Evolutionary conservation across 2,888 invertebrate genomes (phyloP), one percentile per base, ranked within the genome.

Genomic region (Chaetogeoica ovagalla): DNA sequence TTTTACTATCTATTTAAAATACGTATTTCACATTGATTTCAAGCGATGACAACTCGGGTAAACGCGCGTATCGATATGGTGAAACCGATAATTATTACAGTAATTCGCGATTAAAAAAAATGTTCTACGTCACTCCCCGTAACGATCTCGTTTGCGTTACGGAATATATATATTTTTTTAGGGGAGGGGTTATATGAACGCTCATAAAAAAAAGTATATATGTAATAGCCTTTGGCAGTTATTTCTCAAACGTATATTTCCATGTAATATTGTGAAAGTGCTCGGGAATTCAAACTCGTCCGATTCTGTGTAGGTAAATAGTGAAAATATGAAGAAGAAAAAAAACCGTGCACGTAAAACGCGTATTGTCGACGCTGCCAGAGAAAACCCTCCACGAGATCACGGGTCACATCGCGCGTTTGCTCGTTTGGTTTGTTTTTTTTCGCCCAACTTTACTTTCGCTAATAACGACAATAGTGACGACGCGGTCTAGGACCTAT

Each of bases 241-340:
- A 65, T 66, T 57, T 75, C 66, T 30, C 30, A n/a, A n/a, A n/a
- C n/a, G 55, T 52, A 30, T 39, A 57, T 74, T 74, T 74, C 55
- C 55, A 13, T 57, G 75, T 37, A 23, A 66, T 55, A 55, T 70
- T 70, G 23, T 73, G 43, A 39, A 66, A 57, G 55, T 66, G 43
- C 65, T 75, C 23, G 19, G 39, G 57, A 66, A 75, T 66, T 75
- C 75, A 75, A 75, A 75, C 75, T 75, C 65, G 75, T 75, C 66
- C 75, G 57, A 74, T 39, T 65, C 63, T 57, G 65, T 39, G 65
- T 23, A 37, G 65, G 66, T 66, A 75, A 39, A 57, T 39, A 17
- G 70, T 57, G 15, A 43, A 39, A 43, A 48, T 43, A 43, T 9
- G 13, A 59, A 43, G 21, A 65, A 60, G 65, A 57, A 37, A 55